phyloP scores from a whole-genome alignment of 2,888 invertebrate species.

The Volucella zonaria region DNA sequence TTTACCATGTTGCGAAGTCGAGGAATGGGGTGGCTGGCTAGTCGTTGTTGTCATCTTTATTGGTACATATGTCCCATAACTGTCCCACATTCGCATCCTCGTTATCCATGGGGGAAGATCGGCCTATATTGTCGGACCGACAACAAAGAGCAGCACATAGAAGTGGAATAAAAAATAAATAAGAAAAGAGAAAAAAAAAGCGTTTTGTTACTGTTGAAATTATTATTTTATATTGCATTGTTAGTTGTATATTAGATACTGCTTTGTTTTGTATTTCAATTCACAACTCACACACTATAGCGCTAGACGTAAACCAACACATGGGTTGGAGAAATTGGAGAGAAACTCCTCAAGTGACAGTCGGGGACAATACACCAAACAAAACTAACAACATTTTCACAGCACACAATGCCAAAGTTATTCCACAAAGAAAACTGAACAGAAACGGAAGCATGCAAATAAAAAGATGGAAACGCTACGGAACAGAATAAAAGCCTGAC shows the following conservation, averaged over 20 bases:
- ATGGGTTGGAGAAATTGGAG: conserved; percentile 40
- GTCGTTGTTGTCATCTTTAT: conserved; percentile 81
- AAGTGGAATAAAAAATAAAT: conserved; percentile 31
- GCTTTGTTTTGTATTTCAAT: conserved; percentile 48
- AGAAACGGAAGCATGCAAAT: conserved; percentile 50
- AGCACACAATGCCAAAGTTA: conserved; percentile 66
- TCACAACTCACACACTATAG: conserved; percentile 63
- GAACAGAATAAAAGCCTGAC: conserved; percentile 60
- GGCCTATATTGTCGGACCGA: conserved; percentile 76
- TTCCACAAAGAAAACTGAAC: conserved; percentile 62
- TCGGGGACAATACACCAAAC: conserved; percentile 62
- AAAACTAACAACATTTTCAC: conserved; percentile 64
- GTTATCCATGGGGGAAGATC: conserved; percentile 86
- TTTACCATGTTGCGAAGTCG: conserved; percentile 73
- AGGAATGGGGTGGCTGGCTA: conserved; percentile 78
- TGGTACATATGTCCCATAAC: conserved; percentile 84
- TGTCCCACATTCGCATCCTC: conserved; percentile 89
- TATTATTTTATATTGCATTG: conserved; percentile 76
- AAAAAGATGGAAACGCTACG: conserved; percentile 53
- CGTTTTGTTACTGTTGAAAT: conserved; percentile 75
- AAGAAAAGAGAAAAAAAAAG: conserved; percentile 29
- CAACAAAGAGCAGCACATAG: conserved; percentile 53
- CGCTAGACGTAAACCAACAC: conserved; percentile 16
- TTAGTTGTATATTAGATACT: conserved; percentile 62
- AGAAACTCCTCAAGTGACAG: conserved; percentile 62